Conservation (phyloP, 2,113 vertebrate species). For the Phoenicopterus ruber region DNA sequence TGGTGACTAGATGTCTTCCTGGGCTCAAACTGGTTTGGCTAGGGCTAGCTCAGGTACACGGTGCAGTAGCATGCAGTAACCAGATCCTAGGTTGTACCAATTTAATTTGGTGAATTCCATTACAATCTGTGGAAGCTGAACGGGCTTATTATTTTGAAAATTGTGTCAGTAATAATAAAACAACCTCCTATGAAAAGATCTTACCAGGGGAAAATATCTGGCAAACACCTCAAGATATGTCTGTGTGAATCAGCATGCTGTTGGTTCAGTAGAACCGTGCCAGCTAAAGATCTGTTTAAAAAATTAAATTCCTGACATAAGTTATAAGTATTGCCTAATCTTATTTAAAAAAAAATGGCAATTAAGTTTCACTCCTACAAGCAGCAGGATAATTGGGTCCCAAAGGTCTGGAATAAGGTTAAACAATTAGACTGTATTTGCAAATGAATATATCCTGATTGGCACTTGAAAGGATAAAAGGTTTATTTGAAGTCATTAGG, state of each 20-base stretch:
- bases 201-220: background rate
- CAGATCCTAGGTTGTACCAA: background rate
- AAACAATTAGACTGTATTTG: constrained; percentile 36
- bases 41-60: background rate
- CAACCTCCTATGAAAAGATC: background rate
- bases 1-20: background rate
- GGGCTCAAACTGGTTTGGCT: background rate
- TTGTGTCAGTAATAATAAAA: background rate
- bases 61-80: background rate
- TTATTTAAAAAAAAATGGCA: background rate
- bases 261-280: background rate
- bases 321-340: background rate
- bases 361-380: constrained; percentile 34
- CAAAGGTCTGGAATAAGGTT: constrained; percentile 49
- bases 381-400: constrained; percentile 41
- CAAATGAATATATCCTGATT: constrained; percentile 26
- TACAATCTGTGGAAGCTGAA: background rate
- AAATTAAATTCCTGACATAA: constrained; percentile 4
- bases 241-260: background rate
- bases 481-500: constrained; percentile 34
- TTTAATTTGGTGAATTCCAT: background rate
- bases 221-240: background rate
- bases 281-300: constrained; percentile 1
- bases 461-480: constrained; percentile 41
- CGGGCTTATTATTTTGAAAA: background rate